These are phyloP conservation scores for Crotalus horridus DNA, from an alignment of 2,113 vertebrate genomes.

Conservation along the genomic window DNA sequence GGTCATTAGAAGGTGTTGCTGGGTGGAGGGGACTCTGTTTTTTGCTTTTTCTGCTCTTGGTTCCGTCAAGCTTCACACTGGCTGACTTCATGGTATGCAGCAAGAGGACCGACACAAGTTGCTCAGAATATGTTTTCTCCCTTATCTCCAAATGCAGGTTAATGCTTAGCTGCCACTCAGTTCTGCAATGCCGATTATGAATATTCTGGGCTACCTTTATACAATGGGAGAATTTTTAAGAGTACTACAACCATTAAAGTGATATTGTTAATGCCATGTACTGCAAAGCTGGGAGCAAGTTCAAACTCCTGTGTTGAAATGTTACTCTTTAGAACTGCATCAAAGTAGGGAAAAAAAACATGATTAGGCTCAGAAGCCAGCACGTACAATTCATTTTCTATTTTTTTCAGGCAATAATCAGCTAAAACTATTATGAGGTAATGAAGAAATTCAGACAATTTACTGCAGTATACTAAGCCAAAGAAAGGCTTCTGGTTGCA, in stretches of 20 bases:
- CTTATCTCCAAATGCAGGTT: background rate
- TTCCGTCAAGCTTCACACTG: background rate
- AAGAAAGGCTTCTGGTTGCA: background rate
- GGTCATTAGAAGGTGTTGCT: background rate
- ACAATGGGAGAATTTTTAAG: background rate
- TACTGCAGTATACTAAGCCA: background rate
- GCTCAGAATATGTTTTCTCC: background rate
- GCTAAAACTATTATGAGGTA: background rate
- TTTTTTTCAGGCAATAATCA: slow-evolving; percentile 32
- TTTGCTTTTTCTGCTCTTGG: background rate
- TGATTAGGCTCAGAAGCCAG: accelerated
- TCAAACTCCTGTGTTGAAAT: accelerated
- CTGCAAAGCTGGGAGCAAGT: background rate
- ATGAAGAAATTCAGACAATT: background rate
- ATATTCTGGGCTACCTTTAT: background rate
- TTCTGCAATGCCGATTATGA: background rate
- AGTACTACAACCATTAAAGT: background rate
- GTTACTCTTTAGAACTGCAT: background rate
- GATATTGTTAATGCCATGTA: accelerated
- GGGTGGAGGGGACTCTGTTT: background rate
- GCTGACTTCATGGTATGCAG: background rate
- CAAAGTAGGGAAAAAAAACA: background rate
- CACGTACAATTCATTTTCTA: background rate
- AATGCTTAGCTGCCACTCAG: background rate
- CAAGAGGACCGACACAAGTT: background rate